A percentile compares a stretch with the other conserved stretches of the same genome.
These are phyloP conservation scores for Drosophila nigrodunni DNA, from an alignment of 1,140 invertebrate species.

Conservation along the genomic window DNA sequence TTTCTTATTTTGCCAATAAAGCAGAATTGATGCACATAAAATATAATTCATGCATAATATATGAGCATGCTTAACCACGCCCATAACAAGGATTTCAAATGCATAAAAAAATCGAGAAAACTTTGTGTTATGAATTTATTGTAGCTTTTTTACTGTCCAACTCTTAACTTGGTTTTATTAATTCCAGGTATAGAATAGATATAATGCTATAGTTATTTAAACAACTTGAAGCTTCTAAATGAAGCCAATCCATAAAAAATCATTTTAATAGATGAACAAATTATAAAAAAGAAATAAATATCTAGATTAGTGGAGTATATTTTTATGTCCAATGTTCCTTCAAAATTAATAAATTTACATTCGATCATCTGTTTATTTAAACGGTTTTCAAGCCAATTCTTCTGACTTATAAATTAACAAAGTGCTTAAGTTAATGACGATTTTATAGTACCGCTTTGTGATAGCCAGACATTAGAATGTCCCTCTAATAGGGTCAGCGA, in stretches of 20 bases:
- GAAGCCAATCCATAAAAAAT: too few relatives aligned
- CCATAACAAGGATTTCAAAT: constrained; percentile 21
- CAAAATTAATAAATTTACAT: constrained; percentile 42
- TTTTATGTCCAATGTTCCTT: background rate
- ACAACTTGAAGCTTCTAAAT: too few relatives aligned
- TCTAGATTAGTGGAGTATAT: too few relatives aligned
- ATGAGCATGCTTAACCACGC: constrained; percentile 41
- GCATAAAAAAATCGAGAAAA: constrained; percentile 4
- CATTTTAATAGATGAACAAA: too few relatives aligned
- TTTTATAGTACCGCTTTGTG: constrained; percentile 36
- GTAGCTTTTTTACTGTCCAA: background rate
- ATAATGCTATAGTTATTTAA: too few relatives aligned
- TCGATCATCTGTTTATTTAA: too few relatives aligned
- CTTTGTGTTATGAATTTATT: background rate
- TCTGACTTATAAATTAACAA: constrained; percentile 51
- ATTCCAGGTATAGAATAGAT: background rate
- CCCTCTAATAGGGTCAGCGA: constrained; percentile 4
- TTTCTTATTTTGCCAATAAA: constrained; percentile 75
- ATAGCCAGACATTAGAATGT: background rate
- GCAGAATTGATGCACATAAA: constrained; percentile 78
- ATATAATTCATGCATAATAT: constrained; percentile 63
- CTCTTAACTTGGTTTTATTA: too few relatives aligned
- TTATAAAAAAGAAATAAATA: too few relatives aligned
- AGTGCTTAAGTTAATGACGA: constrained; percentile 47
- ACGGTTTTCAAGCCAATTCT: background rate